These are phyloP conservation scores for Ramazzottius varieornatus DNA, from an alignment of 2,888 invertebrate species.

Conservation along the genomic window DNA sequence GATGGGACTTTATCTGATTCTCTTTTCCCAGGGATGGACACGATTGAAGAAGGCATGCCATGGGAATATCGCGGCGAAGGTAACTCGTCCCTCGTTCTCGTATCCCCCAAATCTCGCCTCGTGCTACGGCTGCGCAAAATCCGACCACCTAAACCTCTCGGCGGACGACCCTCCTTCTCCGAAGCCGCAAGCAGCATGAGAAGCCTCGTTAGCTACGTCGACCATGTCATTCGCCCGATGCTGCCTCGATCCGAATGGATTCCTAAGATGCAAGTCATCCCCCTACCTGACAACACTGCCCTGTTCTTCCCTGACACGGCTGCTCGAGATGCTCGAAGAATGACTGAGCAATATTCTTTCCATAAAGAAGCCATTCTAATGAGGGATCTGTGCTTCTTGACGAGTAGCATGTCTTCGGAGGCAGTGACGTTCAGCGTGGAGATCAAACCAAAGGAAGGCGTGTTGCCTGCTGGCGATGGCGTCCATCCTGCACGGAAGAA, in stretches of 20 bases:
- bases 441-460: not conserved
- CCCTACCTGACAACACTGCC: no score
- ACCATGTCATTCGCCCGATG: not conserved
- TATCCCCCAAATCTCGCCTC: not conserved
- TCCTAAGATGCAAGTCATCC: not conserved
- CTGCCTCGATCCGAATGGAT: not conserved
- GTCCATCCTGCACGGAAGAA: not conserved
- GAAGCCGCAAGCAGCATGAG: not conserved
- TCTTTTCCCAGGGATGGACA: no score
- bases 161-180: not conserved
- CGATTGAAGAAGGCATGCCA: not conserved
- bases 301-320: no score
- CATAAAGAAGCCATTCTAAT: not conserved
- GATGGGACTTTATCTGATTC: no score
- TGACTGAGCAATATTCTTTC: no score
- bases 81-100: not conserved
- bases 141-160: not conserved
- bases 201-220: not conserved
- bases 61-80: not conserved
- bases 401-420: not conserved
- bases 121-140: not conserved
- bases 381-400: not conserved
- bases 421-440: not conserved
- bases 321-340: no score
- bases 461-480: not conserved